Base-by-base conservation (phyloP, 2,797 vertebrate species). In the Tachyglossus aculeatus region DNA sequence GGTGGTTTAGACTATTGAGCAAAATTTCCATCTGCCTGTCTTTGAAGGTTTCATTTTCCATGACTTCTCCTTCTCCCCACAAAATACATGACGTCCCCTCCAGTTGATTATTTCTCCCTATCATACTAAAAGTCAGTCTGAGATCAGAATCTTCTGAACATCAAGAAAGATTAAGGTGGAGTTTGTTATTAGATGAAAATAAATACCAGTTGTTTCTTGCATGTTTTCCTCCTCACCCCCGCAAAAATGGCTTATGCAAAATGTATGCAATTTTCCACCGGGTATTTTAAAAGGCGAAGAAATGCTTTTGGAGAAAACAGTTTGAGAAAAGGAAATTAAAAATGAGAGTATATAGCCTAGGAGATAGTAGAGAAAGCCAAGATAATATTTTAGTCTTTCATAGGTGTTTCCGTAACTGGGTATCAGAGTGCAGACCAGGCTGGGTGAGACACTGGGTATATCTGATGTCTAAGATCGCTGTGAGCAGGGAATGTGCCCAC, bases 261-360 rank as follows among this genome's bases (percentile, higher is more conserved):
- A 56, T 54, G 9, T 36, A 22, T 1, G 7, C 64, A 61, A 13
- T 65, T 67, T 83, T 84, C 64, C 58, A 24, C 31, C 48, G 54
- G 29, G 64, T 67, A n/a, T 78, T 3, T 60, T 22, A 66, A 15
- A 27, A 14, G 18, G 54, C 18, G 38, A 65, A 67, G 15, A 76
- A 84, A 71, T 56, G 40, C 56, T 69, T 64, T 71, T 62, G 80
- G 48, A 71, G 59, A 43, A 66, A 68, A 12, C 67, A 57, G 77
- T 63, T 59, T 69, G 33, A 62, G 58, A 38, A 73, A 78, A 60
- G 55, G 66, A 70, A 61, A 63, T 60, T 25, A 58, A 79, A 55
- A 62, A 72, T 74, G 36, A 36, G 5, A 48, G 39, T 27, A 34
- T 3, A 0, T 22, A 9, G 9, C 3, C 51, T 48, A 33, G 2